A percentile compares a stretch with the other conserved stretches of the same genome.
Evolutionary conservation across 2,113 vertebrate species (phyloP).

Genomic region (Eupsittula cactorum): DNA sequence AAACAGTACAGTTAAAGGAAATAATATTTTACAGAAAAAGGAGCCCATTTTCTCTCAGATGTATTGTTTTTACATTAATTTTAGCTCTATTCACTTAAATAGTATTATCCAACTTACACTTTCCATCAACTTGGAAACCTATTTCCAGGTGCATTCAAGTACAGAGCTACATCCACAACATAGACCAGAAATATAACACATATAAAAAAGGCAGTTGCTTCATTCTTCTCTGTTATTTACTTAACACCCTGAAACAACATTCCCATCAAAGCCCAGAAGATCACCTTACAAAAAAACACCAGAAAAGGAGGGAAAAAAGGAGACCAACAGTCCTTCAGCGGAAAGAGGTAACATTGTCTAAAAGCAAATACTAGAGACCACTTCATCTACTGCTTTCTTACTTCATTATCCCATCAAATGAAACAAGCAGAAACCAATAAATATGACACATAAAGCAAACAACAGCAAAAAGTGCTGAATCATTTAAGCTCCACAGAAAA

Average conservation of each 20-base stretch:
- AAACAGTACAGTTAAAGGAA: background rate
- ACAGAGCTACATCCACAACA: background rate
- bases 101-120: background rate
- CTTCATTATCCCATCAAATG: background rate
- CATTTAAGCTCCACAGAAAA: background rate
- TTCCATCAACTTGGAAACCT: background rate
- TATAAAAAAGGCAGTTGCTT: background rate
- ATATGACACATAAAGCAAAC: background rate
- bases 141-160: background rate
- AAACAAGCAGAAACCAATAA: background rate
- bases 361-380: background rate
- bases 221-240: background rate
- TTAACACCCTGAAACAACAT: background rate
- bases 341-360: background rate
- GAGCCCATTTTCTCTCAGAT: background rate
- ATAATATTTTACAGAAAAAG: background rate
- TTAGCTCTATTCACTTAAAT: background rate
- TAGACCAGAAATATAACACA: background rate
- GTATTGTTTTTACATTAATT: background rate
- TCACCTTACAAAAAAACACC: background rate
- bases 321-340: background rate
- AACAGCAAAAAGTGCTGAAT: background rate
- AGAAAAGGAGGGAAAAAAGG: background rate
- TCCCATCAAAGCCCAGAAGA: background rate
- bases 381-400: background rate